Percentiles rank a stretch among this genome's conserved stretches.
phyloP scores from a whole-genome alignment of 2,888 invertebrate genomes.

The Sturmia bella region DNA sequence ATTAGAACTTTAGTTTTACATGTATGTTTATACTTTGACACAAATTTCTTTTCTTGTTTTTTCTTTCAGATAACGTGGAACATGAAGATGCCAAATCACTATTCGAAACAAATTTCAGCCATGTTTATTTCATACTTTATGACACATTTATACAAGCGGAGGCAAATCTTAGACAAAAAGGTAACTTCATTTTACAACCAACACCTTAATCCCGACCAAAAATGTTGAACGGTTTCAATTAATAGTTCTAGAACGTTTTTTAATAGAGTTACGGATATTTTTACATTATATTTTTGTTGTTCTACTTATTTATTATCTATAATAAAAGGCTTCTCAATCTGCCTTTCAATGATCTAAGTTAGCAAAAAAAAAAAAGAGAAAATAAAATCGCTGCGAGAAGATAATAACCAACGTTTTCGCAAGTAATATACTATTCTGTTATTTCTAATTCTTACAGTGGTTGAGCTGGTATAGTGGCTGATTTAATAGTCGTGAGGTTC shows the following conservation, averaged over 20 bases:
- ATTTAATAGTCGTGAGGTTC: no score
- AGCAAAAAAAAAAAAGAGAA: no score
- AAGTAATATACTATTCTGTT: no score
- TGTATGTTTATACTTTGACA: not conserved
- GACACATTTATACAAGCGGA: constrained; percentile 97
- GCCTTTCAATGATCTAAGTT: no score
- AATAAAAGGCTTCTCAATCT: no score
- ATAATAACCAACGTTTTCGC: no score
- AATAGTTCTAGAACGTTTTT: not conserved
- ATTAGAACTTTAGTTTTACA: not conserved
- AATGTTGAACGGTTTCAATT: not conserved
- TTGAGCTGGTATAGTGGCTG: no score
- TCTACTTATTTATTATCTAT: no score
- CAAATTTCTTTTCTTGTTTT: constrained; percentile 43
- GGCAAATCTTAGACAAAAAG: constrained; percentile 94
- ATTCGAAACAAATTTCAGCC: constrained; percentile 96
- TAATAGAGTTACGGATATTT: no score
- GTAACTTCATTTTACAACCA: constrained; percentile 83
- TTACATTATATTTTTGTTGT: no score
- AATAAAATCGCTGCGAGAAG: no score
- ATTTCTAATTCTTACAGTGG: no score
- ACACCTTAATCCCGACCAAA: not conserved
- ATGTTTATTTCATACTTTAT: constrained; percentile 96
- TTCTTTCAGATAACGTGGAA: constrained; percentile 92
- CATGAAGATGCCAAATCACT: constrained; percentile 93